Percentiles rank a stretch among this genome's conserved stretches.
phyloP scores from a whole-genome alignment of 2,888 invertebrate species.

The Blera fallax region DNA sequence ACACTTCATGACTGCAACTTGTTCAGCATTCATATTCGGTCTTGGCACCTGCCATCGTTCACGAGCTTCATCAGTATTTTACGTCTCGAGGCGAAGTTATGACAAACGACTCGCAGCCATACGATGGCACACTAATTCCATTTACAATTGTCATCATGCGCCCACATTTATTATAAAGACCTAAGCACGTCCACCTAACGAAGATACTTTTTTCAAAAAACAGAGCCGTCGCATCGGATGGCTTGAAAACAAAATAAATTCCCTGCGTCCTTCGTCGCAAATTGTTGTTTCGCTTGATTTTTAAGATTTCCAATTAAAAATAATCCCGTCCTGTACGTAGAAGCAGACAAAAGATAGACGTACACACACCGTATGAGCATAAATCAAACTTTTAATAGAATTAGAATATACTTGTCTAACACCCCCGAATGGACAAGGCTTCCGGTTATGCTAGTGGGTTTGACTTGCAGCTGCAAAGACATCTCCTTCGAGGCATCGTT shows the following conservation, averaged over 20 bases:
- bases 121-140: neutral
- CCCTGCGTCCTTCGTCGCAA: constrained; percentile 24
- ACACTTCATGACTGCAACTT: neutral
- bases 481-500: constrained; percentile 13
- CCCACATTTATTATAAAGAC: constrained; percentile 30
- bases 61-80: neutral
- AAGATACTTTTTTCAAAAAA: neutral
- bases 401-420: constrained; percentile 57
- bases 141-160: constrained; percentile 35
- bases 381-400: constrained; percentile 54
- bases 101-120: neutral
- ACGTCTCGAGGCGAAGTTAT: neutral
- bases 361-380: constrained; percentile 28
- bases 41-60: neutral
- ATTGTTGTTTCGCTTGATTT: constrained; percentile 1
- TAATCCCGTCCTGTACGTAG: neutral
- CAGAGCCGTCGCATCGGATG: too few species aligned
- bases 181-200: neutral
- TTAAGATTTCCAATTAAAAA: constrained; percentile 16
- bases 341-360: constrained; percentile 44
- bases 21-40: neutral
- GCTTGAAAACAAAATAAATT: constrained; percentile 2
- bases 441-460: constrained; percentile 38
- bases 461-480: constrained; percentile 60
- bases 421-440: constrained; percentile 40